Evolutionary conservation across 92 coral and sea anemone species (phyloP).

Genomic region (Epizoanthus fatuus): DNA sequence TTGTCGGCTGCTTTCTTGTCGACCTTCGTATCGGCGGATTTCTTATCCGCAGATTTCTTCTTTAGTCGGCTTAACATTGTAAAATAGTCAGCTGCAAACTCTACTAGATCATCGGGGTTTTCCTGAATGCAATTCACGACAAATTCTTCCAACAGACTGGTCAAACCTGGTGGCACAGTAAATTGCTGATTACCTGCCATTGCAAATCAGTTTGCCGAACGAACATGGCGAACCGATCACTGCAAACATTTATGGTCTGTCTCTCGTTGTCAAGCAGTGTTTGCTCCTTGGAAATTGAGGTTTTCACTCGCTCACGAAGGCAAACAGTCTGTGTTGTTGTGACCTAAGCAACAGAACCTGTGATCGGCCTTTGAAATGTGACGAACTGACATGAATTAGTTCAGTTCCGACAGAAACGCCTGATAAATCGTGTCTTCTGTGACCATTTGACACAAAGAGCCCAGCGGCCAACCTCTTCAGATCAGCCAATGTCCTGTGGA

Average conservation of each 20-base stretch:
- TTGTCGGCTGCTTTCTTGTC: slow-evolving; percentile 72
- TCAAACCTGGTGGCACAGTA: slow-evolving; percentile 92
- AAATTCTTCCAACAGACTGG: slow-evolving; percentile 93
- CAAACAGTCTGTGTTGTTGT: slow-evolving; percentile 40
- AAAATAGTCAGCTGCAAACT: slow-evolving; percentile 98
- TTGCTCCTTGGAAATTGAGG: slow-evolving; percentile 18
- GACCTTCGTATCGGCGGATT: slow-evolving; percentile 42
- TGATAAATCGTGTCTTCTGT: neutral
- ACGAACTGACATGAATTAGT: slow-evolving; percentile 26
- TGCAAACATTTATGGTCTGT: slow-evolving; percentile 28
- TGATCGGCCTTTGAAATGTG: slow-evolving; percentile 38
- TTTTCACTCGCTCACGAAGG: slow-evolving; percentile 14
- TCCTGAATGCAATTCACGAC: slow-evolving; percentile 97
- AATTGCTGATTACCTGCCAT: slow-evolving; percentile 83
- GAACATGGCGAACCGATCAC: slow-evolving; percentile 25
- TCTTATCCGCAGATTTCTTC: slow-evolving; percentile 59
- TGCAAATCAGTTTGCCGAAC: neutral
- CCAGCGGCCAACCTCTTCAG: neutral
- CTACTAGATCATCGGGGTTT: slow-evolving; percentile 96
- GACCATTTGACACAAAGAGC: slow-evolving; percentile 11
- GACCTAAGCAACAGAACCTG: slow-evolving; percentile 48
- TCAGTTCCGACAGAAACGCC: slow-evolving; percentile 30
- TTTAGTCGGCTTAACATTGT: slow-evolving; percentile 80
- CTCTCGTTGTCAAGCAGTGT: neutral
- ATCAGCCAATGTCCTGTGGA: slow-evolving; percentile 12